Conservation (phyloP, 2,797 vertebrate genomes). For the Cygnus olor region DNA sequence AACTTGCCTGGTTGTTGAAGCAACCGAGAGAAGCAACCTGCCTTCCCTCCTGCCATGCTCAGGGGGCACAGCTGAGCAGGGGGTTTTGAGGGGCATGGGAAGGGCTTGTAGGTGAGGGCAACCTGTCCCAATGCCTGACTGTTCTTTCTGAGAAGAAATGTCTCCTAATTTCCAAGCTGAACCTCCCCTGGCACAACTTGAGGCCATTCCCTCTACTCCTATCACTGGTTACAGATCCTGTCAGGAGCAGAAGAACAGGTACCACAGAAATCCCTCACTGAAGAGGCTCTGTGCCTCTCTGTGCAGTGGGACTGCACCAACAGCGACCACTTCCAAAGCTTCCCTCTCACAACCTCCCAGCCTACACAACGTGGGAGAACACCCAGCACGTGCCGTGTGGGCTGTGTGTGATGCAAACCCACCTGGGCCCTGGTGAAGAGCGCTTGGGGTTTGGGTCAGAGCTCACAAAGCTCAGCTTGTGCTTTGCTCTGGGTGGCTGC, state of each 20-base stretch:
- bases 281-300: background rate
- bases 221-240: too few species aligned
- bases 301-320: rapidly evolving
- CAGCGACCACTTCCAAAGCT: background rate
- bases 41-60: background rate
- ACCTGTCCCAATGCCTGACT: too few species aligned
- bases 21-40: background rate
- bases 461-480: rapidly evolving
- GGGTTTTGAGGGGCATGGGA: rapidly evolving
- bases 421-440: background rate
- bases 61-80: background rate
- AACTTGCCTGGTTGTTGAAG: background rate
- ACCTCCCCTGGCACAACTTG: too few species aligned
- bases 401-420: rapidly evolving
- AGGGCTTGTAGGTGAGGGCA: background rate
- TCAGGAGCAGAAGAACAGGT: too few species aligned
- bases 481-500: background rate
- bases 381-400: rapidly evolving
- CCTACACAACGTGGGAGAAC: rapidly evolving
- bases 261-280: background rate
- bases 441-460: background rate
- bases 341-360: background rate
- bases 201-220: too few species aligned
- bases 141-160: too few species aligned
- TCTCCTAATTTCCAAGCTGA: too few species aligned